Evolutionary conservation across 1,140 invertebrate genomes (phyloP).

Genomic region (Pollicipes pollicipes): DNA sequence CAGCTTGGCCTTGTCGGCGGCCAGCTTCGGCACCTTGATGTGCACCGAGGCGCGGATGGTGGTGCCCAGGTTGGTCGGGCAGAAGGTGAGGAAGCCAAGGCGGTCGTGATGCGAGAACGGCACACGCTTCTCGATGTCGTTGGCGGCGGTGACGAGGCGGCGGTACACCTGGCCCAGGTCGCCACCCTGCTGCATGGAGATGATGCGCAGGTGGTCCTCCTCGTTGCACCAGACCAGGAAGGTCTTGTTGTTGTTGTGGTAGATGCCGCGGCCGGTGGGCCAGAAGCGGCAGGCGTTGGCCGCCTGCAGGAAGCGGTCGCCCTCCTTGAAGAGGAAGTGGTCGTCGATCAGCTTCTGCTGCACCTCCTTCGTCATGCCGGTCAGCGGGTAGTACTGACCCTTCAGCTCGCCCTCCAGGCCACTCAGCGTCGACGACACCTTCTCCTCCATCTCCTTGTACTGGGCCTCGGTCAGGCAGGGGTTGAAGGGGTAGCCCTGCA

Average conservation of each 20-base stretch:
- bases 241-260: conserved; percentile 88
- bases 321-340: conserved; percentile 96
- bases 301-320: conserved; percentile 61
- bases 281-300: conserved; percentile 87
- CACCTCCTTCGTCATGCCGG: conserved; percentile 82
- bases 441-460: conserved; percentile 86
- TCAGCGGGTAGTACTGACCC: conserved; percentile 76
- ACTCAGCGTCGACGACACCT: conserved; percentile 55
- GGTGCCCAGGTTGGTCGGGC: conserved; percentile 71
- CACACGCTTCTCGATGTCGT: conserved; percentile 43
- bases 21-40: conserved; percentile 64
- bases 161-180: conserved; percentile 41
- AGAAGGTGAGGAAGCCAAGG: conserved; percentile 68
- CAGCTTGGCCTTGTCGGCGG: conserved; percentile 61
- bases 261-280: conserved; percentile 90
- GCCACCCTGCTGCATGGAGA: conserved; percentile 95
- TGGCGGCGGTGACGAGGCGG: conserved; percentile 25
- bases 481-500: conserved; percentile 91
- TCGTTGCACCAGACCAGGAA: conserved; percentile 98
- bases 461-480: conserved; percentile 81
- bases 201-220: conserved; percentile 90
- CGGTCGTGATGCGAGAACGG: conserved; percentile 54
- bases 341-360: conserved; percentile 91
- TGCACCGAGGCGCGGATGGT: conserved; percentile 71
- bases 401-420: conserved; percentile 49